Percentiles rank a stretch among this genome's conserved stretches.
These are phyloP conservation scores for Gymnorhina tibicen DNA, from an alignment of 2,113 vertebrate species.

Conservation along the genomic window DNA sequence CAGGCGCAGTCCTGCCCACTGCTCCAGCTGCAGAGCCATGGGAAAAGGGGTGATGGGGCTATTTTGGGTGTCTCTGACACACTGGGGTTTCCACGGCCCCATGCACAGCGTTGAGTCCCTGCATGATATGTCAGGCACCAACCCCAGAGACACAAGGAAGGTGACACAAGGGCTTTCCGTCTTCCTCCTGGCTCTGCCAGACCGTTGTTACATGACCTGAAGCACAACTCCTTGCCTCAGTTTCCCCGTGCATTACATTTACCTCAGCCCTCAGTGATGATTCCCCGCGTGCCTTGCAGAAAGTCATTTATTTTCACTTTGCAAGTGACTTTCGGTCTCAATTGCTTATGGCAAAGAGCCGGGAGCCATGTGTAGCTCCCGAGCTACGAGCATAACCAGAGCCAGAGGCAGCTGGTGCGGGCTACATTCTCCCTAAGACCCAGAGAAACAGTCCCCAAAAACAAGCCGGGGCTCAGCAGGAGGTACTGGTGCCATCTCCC, in stretches of 20 bases:
- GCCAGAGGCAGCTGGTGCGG: background rate
- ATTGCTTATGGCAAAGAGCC: background rate
- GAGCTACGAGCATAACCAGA: background rate
- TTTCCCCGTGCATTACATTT: background rate
- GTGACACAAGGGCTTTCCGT: background rate
- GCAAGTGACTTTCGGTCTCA: background rate
- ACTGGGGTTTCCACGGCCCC: rapidly evolving
- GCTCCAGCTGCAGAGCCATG: rapidly evolving
- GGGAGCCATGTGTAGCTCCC: background rate
- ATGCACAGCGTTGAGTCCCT: background rate
- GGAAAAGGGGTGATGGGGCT: background rate
- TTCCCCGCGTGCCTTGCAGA: background rate
- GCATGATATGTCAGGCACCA: rapidly evolving
- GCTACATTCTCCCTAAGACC: background rate
- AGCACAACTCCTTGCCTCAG: background rate
- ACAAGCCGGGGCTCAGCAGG: rapidly evolving
- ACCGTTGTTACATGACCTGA: background rate
- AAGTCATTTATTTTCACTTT: background rate
- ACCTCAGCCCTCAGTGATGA: background rate
- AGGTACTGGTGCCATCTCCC: rapidly evolving
- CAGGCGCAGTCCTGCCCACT: background rate
- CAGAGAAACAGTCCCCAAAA: background rate
- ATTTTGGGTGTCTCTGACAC: background rate
- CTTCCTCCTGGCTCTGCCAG: background rate
- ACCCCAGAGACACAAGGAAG: background rate